Percentiles rank a stretch among this genome's conserved stretches.
Evolutionary conservation across 2,113 vertebrate species (phyloP).

Genomic region (Brienomyrus brachyistius): DNA sequence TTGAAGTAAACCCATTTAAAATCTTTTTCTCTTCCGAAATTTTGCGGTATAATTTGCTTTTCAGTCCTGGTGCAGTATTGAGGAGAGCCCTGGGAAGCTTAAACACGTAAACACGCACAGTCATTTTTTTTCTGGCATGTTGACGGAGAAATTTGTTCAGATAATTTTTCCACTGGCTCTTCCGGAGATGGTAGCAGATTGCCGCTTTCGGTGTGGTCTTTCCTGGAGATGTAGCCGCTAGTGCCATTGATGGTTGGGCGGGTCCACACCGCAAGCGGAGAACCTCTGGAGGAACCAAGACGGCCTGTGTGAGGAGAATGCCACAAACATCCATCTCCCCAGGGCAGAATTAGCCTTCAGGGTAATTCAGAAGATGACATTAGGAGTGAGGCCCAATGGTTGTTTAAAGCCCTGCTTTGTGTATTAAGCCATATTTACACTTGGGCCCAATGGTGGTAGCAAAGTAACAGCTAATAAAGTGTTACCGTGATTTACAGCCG

Average conservation of each 20-base stretch:
- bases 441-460: neutral
- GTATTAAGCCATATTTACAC: conserved; percentile 3
- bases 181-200: neutral
- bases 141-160: neutral
- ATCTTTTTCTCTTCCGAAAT: neutral
- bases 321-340: neutral
- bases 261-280: neutral
- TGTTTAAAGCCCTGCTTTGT: conserved; percentile 1
- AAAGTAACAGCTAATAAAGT: neutral
- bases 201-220: neutral
- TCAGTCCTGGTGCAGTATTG: neutral
- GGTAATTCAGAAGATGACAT: conserved; percentile 1
- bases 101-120: neutral
- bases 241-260: neutral
- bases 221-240: neutral
- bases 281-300: neutral
- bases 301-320: neutral
- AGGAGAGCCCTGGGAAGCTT: neutral
- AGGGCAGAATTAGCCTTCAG: conserved; percentile 5
- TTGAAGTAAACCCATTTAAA: neutral
- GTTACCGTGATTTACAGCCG: neutral
- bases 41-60: neutral
- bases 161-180: neutral
- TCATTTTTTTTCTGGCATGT: neutral
- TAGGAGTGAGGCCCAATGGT: neutral